Base-by-base conservation (phyloP, 92 coral and sea anemone species). In the Palythoa heliodiscus region DNA sequence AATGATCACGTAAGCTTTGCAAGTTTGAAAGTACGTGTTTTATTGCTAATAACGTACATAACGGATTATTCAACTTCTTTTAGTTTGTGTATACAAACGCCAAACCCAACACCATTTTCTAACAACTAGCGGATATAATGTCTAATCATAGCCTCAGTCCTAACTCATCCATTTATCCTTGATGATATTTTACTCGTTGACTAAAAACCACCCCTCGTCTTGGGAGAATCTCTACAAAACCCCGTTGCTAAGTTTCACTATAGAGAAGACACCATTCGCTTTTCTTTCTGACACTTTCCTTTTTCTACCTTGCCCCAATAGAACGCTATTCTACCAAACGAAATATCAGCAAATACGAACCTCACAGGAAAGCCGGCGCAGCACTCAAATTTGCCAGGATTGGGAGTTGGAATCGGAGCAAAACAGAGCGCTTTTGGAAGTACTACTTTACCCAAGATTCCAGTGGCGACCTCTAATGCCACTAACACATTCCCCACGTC, bases 401-500 rank as follows among this genome's bases (percentile, higher is more conserved):
- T 90, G 70, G 90, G 87, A 71, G 55, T 86, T 66, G 89, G 88
- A 23, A 60, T 90, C 66, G 91, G 92, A 47, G 86, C 78, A 71
- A 92, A 92, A 86, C 87, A 86, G 55, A 90, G 84, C 39, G 88
- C 89, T 3, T 92, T 90, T 50, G 91, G 92, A 35, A 64, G 86
- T 39, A 92, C 98, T 50, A 90, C 91, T 0, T 84, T 96, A 38
- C 99, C 99, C 43, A 95, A 91, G 82, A 92, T 96, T 86, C 96
- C 99, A 47, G 86, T 92, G 61, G 97, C 98, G 58, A 91, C 98
- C 22, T 75, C 93, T 12, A 89, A 89, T 75, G 87, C 94, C 75
- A 92, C 91, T 16, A 89, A 91, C 84, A 83, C 95, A 15, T 96
- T 96, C 75, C 98, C 99, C 15, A 94, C 99, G 20, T 89, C 95